A percentile compares a stretch with the other conserved stretches of the same genome.
These are phyloP conservation scores for Eurystomus gularis DNA, from an alignment of 2,113 vertebrate species.

Conservation along the genomic window DNA sequence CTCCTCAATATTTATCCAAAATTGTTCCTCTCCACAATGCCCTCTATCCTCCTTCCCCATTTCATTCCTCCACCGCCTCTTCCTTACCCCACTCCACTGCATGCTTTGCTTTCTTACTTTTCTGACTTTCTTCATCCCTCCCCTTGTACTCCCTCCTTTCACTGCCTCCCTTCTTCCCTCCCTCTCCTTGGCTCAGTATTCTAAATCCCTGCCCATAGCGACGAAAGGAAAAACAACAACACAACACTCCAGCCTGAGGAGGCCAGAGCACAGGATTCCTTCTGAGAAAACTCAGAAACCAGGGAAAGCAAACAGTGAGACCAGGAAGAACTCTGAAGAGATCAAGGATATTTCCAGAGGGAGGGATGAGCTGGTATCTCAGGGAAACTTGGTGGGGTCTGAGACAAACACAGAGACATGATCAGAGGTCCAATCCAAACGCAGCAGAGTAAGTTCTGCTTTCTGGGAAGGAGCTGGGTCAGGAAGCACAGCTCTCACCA, in stretches of 20 bases:
- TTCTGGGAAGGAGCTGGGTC: not conserved
- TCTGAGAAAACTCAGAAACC: slow-evolving; percentile 55
- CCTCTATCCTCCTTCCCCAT: not conserved
- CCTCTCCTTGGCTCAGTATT: slow-evolving; percentile 61
- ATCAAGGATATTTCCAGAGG: slow-evolving; percentile 12
- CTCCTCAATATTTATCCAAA: not conserved
- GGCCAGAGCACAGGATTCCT: slow-evolving; percentile 57
- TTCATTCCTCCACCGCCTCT: not conserved
- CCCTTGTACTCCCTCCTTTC: slow-evolving; percentile 35
- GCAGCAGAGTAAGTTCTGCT: not conserved
- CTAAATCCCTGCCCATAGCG: slow-evolving; percentile 74
- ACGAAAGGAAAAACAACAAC: slow-evolving; percentile 77
- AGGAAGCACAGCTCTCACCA: not conserved
- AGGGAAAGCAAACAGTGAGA: slow-evolving; percentile 32
- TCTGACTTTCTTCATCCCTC: slow-evolving; percentile 19
- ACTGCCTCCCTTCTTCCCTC: slow-evolving; percentile 21
- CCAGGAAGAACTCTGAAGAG: not conserved
- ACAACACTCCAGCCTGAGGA: slow-evolving; percentile 69
- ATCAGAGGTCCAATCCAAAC: slow-evolving; percentile 3
- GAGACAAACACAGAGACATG: not conserved
- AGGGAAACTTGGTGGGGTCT: slow-evolving; percentile 33
- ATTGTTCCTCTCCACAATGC: not conserved
- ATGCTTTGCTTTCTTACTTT: slow-evolving; percentile 1
- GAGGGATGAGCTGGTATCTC: slow-evolving; percentile 47
- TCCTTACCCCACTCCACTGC: not conserved